Evolutionary conservation across 1,140 invertebrate species (phyloP).

Genomic region (Phymorhynchus buccinoides): DNA sequence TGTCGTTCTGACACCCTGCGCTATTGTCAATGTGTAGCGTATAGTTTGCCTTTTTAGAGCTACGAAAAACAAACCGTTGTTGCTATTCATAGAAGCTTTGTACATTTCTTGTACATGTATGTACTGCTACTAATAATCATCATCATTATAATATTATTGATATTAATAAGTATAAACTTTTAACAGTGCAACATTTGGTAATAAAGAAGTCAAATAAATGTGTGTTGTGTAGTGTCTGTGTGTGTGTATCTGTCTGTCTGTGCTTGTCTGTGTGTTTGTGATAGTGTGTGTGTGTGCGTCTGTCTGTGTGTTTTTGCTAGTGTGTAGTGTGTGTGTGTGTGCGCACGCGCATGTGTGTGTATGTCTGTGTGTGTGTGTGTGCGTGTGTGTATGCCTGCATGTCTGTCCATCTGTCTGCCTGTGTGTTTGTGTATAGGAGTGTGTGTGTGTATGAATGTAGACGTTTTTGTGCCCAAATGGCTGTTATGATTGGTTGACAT

Average conservation of each 20-base stretch:
- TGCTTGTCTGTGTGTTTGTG: background rate
- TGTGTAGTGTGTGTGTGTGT: conserved; percentile 18
- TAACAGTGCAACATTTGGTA: conserved; percentile 31
- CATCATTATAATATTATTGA: too few relatives aligned
- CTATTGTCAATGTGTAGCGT: background rate
- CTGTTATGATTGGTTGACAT: background rate
- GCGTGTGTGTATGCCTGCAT: conserved; percentile 4
- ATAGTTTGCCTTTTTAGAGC: conserved; percentile 1
- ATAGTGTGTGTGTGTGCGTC: background rate
- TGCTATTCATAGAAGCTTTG: conserved; percentile 23
- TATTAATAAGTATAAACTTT: too few relatives aligned
- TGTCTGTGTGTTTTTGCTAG: background rate
- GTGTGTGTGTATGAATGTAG: background rate
- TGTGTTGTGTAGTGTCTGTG: too few relatives aligned
- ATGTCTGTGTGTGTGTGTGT: background rate
- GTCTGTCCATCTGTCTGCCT: background rate
- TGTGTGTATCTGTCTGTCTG: background rate
- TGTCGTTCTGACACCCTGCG: background rate
- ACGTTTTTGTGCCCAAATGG: background rate
- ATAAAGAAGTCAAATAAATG: conserved; percentile 9
- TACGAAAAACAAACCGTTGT: background rate
- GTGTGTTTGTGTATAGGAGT: background rate
- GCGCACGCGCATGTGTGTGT: background rate
- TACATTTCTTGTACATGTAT: conserved; percentile 39
- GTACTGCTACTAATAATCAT: conserved; percentile 29